These are phyloP conservation scores for Minunthozetes semirufus DNA, from an alignment of 2,888 invertebrate genomes.

Conservation along the genomic window DNA sequence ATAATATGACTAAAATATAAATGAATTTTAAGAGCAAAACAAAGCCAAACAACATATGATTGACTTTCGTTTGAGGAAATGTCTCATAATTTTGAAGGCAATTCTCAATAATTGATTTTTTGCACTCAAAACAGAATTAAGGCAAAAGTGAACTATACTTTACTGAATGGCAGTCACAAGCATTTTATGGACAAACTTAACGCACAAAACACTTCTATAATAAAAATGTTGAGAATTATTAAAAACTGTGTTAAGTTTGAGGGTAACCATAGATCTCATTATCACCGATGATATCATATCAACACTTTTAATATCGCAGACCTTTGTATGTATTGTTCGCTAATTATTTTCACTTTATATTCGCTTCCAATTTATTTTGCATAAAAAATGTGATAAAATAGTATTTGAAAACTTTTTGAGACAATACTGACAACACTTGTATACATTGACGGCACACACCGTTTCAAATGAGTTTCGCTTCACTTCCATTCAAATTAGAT, in stretches of 20 bases:
- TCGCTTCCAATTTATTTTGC: no score
- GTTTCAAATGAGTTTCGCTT: no score
- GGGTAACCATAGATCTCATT: background rate
- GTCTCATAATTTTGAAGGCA: background rate
- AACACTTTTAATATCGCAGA: background rate
- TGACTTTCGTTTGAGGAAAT: constrained; percentile 1
- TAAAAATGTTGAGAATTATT: background rate
- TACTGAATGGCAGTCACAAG: background rate
- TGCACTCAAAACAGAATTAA: background rate
- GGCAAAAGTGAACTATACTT: background rate
- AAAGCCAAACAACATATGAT: background rate
- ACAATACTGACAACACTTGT: no score
- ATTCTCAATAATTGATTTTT: background rate
- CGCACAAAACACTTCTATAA: background rate
- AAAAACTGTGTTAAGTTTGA: no score
- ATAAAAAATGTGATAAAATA: no score
- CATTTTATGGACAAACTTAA: background rate
- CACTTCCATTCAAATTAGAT: no score
- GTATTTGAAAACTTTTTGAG: no score
- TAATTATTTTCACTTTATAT: background rate
- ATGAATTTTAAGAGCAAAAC: background rate
- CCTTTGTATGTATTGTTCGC: background rate
- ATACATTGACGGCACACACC: no score
- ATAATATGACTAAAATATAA: background rate
- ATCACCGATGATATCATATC: background rate